These are phyloP conservation scores for Musca domestica DNA, from an alignment of 1,140 invertebrate genomes.

Conservation along the genomic window DNA sequence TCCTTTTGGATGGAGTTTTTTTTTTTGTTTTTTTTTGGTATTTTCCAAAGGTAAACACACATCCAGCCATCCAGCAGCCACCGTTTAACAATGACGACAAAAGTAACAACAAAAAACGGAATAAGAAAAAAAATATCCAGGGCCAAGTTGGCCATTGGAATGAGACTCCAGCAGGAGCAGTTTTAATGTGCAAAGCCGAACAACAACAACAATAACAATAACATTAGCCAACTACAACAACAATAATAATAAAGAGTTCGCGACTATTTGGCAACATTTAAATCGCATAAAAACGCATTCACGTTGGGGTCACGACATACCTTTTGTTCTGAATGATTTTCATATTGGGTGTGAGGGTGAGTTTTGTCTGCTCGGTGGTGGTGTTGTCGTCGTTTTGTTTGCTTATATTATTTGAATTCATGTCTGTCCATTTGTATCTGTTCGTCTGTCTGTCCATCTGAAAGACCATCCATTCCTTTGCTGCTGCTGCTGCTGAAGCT, in stretches of 20 bases:
- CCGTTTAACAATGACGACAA: constrained; percentile 24
- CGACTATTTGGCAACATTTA: constrained; percentile 27
- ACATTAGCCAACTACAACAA: constrained; percentile 4
- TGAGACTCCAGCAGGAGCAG: too few species aligned
- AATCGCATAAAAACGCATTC: constrained; percentile 32
- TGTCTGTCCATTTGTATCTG: constrained; percentile 10
- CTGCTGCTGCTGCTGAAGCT: too few species aligned
- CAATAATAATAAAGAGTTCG: constrained; percentile 19
- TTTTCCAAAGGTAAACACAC: background rate
- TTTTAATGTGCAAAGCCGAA: background rate
- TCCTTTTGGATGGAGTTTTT: constrained; percentile 3
- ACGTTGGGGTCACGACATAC: constrained; percentile 49
- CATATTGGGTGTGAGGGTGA: constrained; percentile 21
- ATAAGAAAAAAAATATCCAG: background rate
- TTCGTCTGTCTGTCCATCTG: background rate
- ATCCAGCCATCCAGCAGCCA: too few species aligned
- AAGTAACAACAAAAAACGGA: constrained; percentile 13
- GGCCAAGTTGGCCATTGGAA: too few species aligned
- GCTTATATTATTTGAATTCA: constrained; percentile 3
- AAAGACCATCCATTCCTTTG: background rate
- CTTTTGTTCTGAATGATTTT: constrained; percentile 20
- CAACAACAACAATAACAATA: background rate
- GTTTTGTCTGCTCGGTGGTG: background rate
- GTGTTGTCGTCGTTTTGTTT: background rate
- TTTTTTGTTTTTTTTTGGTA: background rate